phyloP scores from a whole-genome alignment of 2,888 invertebrate genomes.

The Herminia tarsipennalis region DNA sequence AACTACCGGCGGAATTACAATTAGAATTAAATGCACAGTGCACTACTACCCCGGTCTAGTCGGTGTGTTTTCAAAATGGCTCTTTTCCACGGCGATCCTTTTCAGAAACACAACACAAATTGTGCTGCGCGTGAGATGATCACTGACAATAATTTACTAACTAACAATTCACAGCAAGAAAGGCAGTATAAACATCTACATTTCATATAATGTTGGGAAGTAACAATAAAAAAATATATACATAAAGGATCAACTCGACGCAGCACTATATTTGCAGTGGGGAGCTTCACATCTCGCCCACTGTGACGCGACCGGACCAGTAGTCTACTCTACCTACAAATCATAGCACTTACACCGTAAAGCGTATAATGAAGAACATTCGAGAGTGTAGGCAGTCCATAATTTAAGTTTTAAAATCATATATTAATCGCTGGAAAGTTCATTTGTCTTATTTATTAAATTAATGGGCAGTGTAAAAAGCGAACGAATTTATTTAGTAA shows the following conservation, averaged over 20 bases:
- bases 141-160: conserved; percentile 40
- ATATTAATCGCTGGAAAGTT: conserved; percentile 55
- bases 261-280: conserved; percentile 74
- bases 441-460: conserved; percentile 54
- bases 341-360: conserved; percentile 72
- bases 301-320: conserved; percentile 76
- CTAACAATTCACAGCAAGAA: conserved; percentile 40
- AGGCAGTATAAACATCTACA: conserved; percentile 49
- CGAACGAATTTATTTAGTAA: conserved; percentile 50
- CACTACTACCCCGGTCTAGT: conserved; percentile 78
- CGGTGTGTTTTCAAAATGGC: conserved; percentile 96
- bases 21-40: conserved; percentile 77
- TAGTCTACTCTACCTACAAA: conserved; percentile 71
- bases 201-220: conserved; percentile 33
- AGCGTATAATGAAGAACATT: conserved; percentile 69
- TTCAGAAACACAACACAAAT: conserved; percentile 95
- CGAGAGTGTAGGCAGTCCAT: conserved; percentile 76
- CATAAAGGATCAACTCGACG: conserved; percentile 45
- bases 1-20: conserved; percentile 68
- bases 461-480: conserved; percentile 57
- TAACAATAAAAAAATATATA: conserved; percentile 35
- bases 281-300: conserved; percentile 59
- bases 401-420: conserved; percentile 54
- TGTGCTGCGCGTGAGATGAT: conserved; percentile 73
- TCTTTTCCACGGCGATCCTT: conserved; percentile 93